Base-by-base conservation (phyloP, 2,113 vertebrate species). In the Sebastes fasciatus region DNA sequence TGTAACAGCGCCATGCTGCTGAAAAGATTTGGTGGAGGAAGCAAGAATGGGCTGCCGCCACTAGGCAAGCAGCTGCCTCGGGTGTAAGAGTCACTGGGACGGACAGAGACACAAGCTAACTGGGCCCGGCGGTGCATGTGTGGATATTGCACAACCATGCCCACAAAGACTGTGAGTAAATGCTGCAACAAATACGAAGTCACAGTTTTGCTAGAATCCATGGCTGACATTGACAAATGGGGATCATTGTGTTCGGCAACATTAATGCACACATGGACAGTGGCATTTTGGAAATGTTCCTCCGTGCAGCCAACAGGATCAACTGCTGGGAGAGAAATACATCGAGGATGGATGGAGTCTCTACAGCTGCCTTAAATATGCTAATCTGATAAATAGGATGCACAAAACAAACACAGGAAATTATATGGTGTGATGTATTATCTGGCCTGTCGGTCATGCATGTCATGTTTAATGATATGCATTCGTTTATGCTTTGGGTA, bases 211-310 rank as follows among this genome's bases (percentile, higher is more conserved):
- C 83, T 72, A 49, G 74, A 87, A 63, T 81, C 77, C 77, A 67
- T 14, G 8, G 74, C 74, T 79, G 87, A 91, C 87, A 70, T 60
- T 89, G 90, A 91, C 77, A 74, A 92, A 91, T 83, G 73, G 73
- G 74, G 79, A 85, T 89, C 26, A 72, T 64, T 83, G 65, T 74
- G 16, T 74, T 66, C 23, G 64, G 80, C 58, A 86, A 80, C 75
- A 75, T 78, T 82, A 82, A 79, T 60, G 75, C 72, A 83, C 63
- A 68, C 74, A 71, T 40, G 70, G 75, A 87, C 71, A 76, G 86
- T 55, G 61, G 75, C 72, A 78, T 75, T 89, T 88, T 64, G 65
- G 45, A 84, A 84, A 80, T 64, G 55, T 78, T 84, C 3, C n/a
- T 82, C 46, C 9, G 8, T 72, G 65, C 58, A 85, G 57, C 76